Evolutionary conservation across 2,797 vertebrate genomes (phyloP).

Genomic region (Tokudaia tokunoshimensis): DNA sequence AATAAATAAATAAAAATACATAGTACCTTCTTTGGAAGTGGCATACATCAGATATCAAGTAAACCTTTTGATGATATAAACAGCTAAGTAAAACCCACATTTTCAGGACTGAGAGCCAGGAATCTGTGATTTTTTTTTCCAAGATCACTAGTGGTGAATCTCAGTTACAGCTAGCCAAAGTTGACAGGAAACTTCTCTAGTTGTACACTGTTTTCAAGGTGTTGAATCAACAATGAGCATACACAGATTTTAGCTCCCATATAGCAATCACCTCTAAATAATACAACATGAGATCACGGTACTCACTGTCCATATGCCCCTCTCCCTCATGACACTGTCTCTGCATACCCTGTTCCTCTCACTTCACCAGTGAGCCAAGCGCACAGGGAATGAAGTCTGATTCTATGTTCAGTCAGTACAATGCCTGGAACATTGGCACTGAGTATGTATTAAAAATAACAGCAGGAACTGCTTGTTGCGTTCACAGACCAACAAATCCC

Average conservation of each 20-base stretch:
- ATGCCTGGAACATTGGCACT: slow-evolving; percentile 79
- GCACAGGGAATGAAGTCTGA: slow-evolving; percentile 65
- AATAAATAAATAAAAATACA: not conserved
- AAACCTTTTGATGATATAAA: not conserved
- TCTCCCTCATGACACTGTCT: not conserved
- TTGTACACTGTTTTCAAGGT: not conserved
- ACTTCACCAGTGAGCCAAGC: slow-evolving; percentile 65
- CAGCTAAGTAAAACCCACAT: not conserved
- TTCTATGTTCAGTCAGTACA: slow-evolving; percentile 74
- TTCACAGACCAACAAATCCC: slow-evolving; percentile 5
- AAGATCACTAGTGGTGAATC: not conserved
- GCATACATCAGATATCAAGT: not conserved
- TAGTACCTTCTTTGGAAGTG: not conserved
- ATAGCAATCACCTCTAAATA: not conserved
- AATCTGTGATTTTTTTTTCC: not conserved
- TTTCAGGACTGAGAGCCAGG: not conserved
- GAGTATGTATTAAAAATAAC: slow-evolving; percentile 64
- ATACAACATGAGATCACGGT: not conserved
- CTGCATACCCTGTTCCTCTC: slow-evolving; percentile 59
- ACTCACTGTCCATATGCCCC: not conserved
- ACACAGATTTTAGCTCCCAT: not conserved
- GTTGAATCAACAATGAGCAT: not conserved
- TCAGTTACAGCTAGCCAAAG: not conserved
- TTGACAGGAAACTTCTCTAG: not conserved
- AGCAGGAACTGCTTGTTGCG: slow-evolving; percentile 48